phyloP scores from a whole-genome alignment of 2,888 invertebrate genomes.

The Dolichopus griseipennis region DNA sequence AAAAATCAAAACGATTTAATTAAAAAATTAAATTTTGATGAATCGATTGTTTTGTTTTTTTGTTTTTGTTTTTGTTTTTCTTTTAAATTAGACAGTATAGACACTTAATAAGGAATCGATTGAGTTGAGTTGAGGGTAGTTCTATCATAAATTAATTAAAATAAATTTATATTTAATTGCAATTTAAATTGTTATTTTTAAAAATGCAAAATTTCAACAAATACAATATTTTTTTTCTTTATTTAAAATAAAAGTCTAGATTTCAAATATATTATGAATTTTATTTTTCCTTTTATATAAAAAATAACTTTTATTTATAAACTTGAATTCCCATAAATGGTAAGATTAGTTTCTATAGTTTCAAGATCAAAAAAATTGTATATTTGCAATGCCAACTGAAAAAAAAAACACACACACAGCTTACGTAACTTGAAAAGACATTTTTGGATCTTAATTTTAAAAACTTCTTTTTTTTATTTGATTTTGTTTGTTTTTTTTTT shows the following conservation, averaged over 20 bases:
- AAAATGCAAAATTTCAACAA: too few species aligned
- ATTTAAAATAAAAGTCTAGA: background rate
- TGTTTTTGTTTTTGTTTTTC: too few species aligned
- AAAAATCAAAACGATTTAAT: too few species aligned
- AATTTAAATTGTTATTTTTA: too few species aligned
- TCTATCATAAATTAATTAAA: too few species aligned
- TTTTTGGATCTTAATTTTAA: background rate
- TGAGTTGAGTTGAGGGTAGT: too few species aligned
- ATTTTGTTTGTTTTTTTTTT: background rate
- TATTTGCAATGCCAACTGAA: slow-evolving; percentile 2
- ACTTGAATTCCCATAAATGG: slow-evolving; percentile 1
- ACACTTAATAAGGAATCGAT: too few species aligned
- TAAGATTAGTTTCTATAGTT: slow-evolving; percentile 6
- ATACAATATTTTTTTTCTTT: background rate
- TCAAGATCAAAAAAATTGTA: background rate
- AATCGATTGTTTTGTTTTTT: too few species aligned
- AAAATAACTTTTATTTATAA: background rate
- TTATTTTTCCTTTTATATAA: background rate
- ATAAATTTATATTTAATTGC: too few species aligned
- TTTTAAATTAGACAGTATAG: too few species aligned
- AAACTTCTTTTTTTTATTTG: background rate
- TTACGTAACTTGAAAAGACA: background rate
- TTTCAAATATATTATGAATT: background rate
- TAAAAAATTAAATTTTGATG: too few species aligned
- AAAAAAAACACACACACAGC: background rate